phyloP scores from a whole-genome alignment of 2,888 invertebrate genomes.

The Hydroisotoma schaefferi region DNA sequence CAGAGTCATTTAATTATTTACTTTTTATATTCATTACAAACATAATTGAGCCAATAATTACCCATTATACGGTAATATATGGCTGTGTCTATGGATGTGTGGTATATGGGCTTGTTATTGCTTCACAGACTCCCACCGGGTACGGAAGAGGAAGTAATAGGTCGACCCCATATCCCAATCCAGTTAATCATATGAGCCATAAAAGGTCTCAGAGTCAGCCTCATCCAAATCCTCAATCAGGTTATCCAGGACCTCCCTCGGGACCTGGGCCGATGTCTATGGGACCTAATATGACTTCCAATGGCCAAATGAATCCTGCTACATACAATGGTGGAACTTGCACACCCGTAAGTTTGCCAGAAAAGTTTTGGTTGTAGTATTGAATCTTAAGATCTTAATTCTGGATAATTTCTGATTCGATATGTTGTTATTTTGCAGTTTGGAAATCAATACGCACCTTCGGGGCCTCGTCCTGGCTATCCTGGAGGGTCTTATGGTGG shows the following conservation, averaged over 20 bases:
- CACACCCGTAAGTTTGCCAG: conserved; percentile 36
- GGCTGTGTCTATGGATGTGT: too few species aligned
- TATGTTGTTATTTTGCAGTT: conserved; percentile 12
- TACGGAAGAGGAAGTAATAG: conserved; percentile 31
- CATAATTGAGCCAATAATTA: too few species aligned
- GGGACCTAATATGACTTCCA: conserved; percentile 28
- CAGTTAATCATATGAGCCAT: conserved; percentile 44
- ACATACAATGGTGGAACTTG: conserved; percentile 45
- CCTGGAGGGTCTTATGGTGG: conserved; percentile 4
- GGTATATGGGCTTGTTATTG: too few species aligned
- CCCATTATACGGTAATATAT: too few species aligned
- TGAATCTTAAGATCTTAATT: neutral
- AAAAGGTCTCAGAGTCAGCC: conserved; percentile 35
- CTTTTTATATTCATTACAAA: too few species aligned
- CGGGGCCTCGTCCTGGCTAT: neutral
- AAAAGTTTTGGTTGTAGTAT: neutral
- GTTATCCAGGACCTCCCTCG: conserved; percentile 42
- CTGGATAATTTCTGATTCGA: neutral
- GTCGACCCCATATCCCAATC: conserved; percentile 44
- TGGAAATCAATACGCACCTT: conserved; percentile 3
- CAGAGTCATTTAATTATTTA: too few species aligned
- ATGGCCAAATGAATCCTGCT: conserved; percentile 40
- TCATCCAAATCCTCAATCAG: conserved; percentile 21
- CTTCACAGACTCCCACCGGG: conserved; percentile 12
- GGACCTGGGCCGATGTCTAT: conserved; percentile 22